Base-by-base conservation (phyloP, 2,113 vertebrate genomes). In the Eonycteris spelaea region DNA sequence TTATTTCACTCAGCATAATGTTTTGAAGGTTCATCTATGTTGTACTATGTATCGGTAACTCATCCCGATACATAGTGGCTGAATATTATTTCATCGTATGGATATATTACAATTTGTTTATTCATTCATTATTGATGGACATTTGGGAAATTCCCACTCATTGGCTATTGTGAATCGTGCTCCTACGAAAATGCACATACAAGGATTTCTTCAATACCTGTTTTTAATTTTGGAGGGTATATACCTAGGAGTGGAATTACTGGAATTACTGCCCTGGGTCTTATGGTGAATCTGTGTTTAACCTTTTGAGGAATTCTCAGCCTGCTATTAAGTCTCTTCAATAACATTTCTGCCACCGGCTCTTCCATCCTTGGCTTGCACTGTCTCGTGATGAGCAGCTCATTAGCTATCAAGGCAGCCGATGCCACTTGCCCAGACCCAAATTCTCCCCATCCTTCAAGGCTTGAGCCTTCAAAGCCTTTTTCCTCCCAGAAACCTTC, bases 131-230 rank as follows among this genome's bases (percentile, higher is more conserved):
- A 19, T 6, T 57, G 48, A 12, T 22, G 59, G 59, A 21, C 70
- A 15, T 48, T 57, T 28, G 24, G 80, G 73, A n/a, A 14, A 48
- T n/a, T 51, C n/a, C 38, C 48, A 1, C 11, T 19, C 48, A 19
- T 26, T 15, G 19, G 10, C 73, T 21, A 5, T 10, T n/a, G n/a
- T 43, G 59, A 75, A 6, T n/a, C 35, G 45, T 2, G 21, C 51
- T 68, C 48, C 35, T 0, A 0, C 1, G 43, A n/a, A 26, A 45
- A 67, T 55, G 33, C 45, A 12, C 0, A 2, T 16, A 1, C 28
- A 10, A 38, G 30, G 48, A 43, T 67, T 75, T 53, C 48, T 68
- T 19, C 30, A 35, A 45, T 26, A 35, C n/a, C 68, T 67, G 18
- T 43, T 75, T 48, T 73, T 28, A 40, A 48, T 90, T 93, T 53